These are phyloP conservation scores for Chouioia cunea DNA, from an alignment of 2,888 invertebrate genomes.

Conservation along the genomic window DNA sequence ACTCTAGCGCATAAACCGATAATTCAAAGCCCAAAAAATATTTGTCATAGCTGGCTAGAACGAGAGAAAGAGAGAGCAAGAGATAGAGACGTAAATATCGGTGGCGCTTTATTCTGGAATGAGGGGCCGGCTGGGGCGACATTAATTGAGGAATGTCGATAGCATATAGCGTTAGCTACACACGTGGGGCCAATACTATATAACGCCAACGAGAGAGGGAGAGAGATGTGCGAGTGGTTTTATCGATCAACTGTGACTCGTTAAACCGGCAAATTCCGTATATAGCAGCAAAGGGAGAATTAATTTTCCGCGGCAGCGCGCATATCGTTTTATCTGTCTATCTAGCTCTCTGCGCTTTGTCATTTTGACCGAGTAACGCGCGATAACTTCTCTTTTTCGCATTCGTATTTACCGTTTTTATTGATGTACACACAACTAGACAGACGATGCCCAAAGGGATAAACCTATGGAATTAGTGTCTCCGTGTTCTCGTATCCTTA, in stretches of 20 bases:
- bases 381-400: background rate
- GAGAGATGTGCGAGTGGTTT: background rate
- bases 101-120: conserved; percentile 29
- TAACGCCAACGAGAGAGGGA: too few species aligned
- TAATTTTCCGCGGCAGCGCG: conserved; percentile 35
- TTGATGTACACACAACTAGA: background rate
- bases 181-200: conserved; percentile 16
- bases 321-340: conserved; percentile 26
- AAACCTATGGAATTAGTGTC: conserved; percentile 29
- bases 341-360: background rate
- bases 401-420: too few species aligned
- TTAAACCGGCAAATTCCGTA: background rate
- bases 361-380: conserved; percentile 2
- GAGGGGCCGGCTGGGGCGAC: conserved; percentile 1
- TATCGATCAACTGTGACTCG: conserved; percentile 35
- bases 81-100: conserved; percentile 4
- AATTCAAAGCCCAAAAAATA: conserved; percentile 35
- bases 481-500: conserved; percentile 33
- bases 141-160: conserved; percentile 46
- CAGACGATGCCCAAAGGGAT: background rate
- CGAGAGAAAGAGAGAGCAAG: too few species aligned
- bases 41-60: conserved; percentile 16
- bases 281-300: conserved; percentile 22
- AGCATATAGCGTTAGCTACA: conserved; percentile 12
- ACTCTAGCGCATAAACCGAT: conserved; percentile 1